Evolutionary conservation across 2,797 vertebrate genomes (phyloP).

Genomic region (Galago senegalensis): DNA sequence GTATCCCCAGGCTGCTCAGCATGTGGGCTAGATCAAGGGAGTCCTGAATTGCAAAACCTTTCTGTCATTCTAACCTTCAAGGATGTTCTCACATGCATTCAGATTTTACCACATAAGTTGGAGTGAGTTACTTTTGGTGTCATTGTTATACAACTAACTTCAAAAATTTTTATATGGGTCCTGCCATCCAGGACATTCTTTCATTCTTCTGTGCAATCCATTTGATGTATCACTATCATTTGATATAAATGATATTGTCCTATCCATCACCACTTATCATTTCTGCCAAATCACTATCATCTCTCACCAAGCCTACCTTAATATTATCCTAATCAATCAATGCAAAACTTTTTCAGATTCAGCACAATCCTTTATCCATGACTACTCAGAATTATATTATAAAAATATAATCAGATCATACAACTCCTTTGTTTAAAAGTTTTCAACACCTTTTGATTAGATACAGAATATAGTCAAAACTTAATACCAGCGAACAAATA

Average conservation of each 20-base stretch:
- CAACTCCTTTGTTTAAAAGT: neutral
- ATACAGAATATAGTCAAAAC: neutral
- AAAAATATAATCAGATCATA: neutral
- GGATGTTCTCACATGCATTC: neutral
- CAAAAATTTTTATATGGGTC: neutral
- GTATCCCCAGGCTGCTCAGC: fast-evolving
- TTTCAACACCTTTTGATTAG: neutral
- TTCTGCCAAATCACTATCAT: neutral
- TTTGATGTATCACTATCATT: neutral
- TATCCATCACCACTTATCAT: neutral
- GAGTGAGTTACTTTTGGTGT: neutral
- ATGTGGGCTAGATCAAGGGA: neutral
- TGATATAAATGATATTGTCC: neutral
- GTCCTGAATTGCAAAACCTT: neutral
- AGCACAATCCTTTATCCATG: neutral
- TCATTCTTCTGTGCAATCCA: neutral
- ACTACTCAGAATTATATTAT: neutral
- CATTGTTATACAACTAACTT: neutral
- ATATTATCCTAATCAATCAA: neutral
- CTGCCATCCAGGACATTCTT: neutral
- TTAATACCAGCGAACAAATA: neutral
- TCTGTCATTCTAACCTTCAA: neutral
- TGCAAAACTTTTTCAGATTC: neutral
- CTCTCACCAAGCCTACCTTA: neutral
- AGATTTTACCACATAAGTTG: neutral